Evolutionary conservation across 2,888 invertebrate species (phyloP).

Genomic region (Drosophila testacea): DNA sequence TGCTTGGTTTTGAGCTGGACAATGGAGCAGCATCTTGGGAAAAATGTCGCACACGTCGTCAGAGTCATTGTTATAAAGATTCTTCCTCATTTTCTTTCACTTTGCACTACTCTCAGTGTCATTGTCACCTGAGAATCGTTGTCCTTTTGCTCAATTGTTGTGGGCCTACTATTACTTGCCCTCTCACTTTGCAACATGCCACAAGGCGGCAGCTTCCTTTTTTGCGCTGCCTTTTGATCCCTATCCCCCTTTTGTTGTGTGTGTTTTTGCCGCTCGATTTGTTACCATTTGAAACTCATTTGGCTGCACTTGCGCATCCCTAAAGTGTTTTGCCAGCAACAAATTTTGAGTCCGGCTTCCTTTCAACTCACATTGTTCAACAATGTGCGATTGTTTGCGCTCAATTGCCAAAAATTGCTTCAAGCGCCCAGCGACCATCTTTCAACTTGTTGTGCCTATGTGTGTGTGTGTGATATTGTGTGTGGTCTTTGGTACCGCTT

Average conservation of each 20-base stretch:
- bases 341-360: slow-evolving; percentile 37
- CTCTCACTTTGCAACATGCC: slow-evolving; percentile 27
- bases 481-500: slow-evolving; percentile 28
- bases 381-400: slow-evolving; percentile 63
- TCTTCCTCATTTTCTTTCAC: slow-evolving; percentile 7
- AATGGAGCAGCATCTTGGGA: slow-evolving; percentile 53
- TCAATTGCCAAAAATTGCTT: slow-evolving; percentile 70
- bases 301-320: slow-evolving; percentile 74
- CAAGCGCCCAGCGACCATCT: slow-evolving; percentile 43
- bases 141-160: slow-evolving; percentile 21
- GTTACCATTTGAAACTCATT: slow-evolving; percentile 77
- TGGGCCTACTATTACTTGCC: not conserved
- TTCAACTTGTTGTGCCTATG: slow-evolving; percentile 13
- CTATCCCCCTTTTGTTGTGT: slow-evolving; percentile 18
- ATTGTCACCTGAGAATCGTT: slow-evolving; percentile 66
- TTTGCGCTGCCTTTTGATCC: slow-evolving; percentile 50
- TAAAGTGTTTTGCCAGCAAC: slow-evolving; percentile 70
- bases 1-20: slow-evolving; percentile 39
- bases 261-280: slow-evolving; percentile 70
- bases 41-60: slow-evolving; percentile 69
- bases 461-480: slow-evolving; percentile 40
- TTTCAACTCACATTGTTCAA: slow-evolving; percentile 30
- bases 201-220: slow-evolving; percentile 31
- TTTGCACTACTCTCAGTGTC: slow-evolving; percentile 33
- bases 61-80: slow-evolving; percentile 33